Evolutionary conservation across 2,797 vertebrate genomes (phyloP).

Genomic region (Pseudocheirus occidentalis): DNA sequence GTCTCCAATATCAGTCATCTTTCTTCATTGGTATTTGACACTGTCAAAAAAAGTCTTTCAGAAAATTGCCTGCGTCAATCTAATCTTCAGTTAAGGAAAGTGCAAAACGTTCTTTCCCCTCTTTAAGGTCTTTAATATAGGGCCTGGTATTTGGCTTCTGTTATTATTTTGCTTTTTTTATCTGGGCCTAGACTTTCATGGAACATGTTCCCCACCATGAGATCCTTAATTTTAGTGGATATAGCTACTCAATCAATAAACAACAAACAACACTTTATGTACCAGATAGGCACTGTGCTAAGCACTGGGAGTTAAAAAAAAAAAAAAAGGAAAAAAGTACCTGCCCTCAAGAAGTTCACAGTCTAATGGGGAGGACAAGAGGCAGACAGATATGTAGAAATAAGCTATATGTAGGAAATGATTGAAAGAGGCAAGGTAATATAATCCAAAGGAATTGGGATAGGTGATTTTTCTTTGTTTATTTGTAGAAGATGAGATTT

Average conservation of each 20-base stretch:
- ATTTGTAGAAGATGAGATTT: not conserved
- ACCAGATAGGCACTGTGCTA: too few species aligned
- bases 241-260: not conserved
- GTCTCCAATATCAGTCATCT: slow-evolving; percentile 67
- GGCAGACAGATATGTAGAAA: not conserved
- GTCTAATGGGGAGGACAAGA: not conserved
- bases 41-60: slow-evolving; percentile 62
- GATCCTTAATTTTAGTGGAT: not conserved
- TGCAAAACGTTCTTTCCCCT: not conserved
- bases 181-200: not conserved
- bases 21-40: slow-evolving; percentile 58
- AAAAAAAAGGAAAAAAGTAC: not conserved
- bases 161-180: not conserved
- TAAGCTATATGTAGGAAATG: not conserved
- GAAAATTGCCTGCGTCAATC: slow-evolving; percentile 35
- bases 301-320: not conserved
- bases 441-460: not conserved
- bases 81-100: slow-evolving; percentile 41
- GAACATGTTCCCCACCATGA: not conserved
- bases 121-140: not conserved
- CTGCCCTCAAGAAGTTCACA: not conserved
- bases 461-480: not conserved
- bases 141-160: not conserved
- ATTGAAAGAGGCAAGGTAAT: not conserved
- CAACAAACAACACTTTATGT: not conserved